These are phyloP conservation scores for Furcifer pardalis DNA, from an alignment of 2,797 vertebrate species.

Conservation along the genomic window DNA sequence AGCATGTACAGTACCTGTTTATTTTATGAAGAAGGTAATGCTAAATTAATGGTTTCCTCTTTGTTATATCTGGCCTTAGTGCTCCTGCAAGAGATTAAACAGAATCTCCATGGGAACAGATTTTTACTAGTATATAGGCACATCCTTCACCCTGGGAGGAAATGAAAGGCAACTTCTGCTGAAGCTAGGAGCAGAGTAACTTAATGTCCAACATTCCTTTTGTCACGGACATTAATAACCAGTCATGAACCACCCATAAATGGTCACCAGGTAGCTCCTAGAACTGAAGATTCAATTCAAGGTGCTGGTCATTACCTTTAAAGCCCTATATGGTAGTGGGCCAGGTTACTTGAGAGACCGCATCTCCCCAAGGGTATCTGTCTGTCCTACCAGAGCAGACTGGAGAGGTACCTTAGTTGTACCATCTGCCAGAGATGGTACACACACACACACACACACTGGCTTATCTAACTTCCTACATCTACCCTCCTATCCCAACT, in stretches of 20 bases:
- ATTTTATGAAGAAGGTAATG: not conserved
- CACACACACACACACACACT: too few relatives aligned
- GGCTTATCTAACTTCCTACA: too few relatives aligned
- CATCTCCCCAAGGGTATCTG: too few relatives aligned
- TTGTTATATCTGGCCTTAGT: not conserved
- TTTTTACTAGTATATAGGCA: not conserved
- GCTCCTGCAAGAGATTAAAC: not conserved
- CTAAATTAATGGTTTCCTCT: not conserved
- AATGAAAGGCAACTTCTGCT: not conserved
- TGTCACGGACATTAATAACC: not conserved
- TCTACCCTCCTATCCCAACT: too few relatives aligned
- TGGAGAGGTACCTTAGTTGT: too few relatives aligned
- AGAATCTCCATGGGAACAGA: not conserved
- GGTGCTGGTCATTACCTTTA: too few relatives aligned
- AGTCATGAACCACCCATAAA: not conserved
- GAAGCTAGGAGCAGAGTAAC: not conserved
- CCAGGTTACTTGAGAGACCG: too few relatives aligned
- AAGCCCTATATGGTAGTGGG: too few relatives aligned
- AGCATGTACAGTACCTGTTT: slow-evolving; percentile 5
- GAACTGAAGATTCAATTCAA: not conserved
- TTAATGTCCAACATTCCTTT: not conserved
- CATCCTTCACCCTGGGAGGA: not conserved
- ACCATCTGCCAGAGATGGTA: too few relatives aligned
- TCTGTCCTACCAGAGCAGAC: too few relatives aligned
- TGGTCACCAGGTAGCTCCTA: too few relatives aligned